These are phyloP conservation scores for Thalassaphorura encarpata DNA, from an alignment of 1,140 invertebrate species.

Conservation along the genomic window DNA sequence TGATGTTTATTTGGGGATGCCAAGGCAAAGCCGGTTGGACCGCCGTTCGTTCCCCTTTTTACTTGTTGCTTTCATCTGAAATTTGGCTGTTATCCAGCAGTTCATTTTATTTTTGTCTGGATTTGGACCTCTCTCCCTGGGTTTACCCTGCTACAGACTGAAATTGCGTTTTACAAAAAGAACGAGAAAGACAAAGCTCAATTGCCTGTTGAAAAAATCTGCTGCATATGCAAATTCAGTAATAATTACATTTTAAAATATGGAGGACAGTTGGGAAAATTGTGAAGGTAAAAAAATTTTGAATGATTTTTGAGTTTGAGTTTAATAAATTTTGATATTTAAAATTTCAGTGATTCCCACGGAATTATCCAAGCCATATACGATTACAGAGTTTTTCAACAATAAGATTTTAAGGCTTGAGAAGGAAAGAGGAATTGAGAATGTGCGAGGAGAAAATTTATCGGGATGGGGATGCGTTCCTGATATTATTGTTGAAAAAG, in stretches of 20 bases:
- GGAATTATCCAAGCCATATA: not conserved
- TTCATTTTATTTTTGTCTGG: too few relatives aligned
- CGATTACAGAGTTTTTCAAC: not conserved
- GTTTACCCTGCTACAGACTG: too few relatives aligned
- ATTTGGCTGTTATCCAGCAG: too few relatives aligned
- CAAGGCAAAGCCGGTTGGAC: too few relatives aligned
- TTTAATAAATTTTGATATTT: not conserved
- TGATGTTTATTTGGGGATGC: too few relatives aligned
- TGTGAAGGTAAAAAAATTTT: not conserved
- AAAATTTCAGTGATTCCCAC: not conserved
- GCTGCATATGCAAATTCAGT: not conserved
- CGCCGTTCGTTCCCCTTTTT: too few relatives aligned
- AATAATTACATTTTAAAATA: not conserved
- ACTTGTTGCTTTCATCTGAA: too few relatives aligned
- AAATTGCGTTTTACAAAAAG: too few relatives aligned
- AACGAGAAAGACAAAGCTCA: too few relatives aligned
- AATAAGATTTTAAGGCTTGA: not conserved
- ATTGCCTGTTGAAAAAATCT: not conserved
- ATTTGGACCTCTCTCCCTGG: too few relatives aligned
- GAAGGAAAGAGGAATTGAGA: slow-evolving; percentile 1
- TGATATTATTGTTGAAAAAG: slow-evolving; percentile 63
- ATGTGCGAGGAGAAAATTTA: slow-evolving; percentile 27
- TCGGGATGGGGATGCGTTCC: slow-evolving; percentile 56
- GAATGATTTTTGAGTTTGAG: not conserved
- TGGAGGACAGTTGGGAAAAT: not conserved